These are phyloP conservation scores for Serilophus lunatus DNA, from an alignment of 2,113 vertebrate genomes.

Conservation along the genomic window DNA sequence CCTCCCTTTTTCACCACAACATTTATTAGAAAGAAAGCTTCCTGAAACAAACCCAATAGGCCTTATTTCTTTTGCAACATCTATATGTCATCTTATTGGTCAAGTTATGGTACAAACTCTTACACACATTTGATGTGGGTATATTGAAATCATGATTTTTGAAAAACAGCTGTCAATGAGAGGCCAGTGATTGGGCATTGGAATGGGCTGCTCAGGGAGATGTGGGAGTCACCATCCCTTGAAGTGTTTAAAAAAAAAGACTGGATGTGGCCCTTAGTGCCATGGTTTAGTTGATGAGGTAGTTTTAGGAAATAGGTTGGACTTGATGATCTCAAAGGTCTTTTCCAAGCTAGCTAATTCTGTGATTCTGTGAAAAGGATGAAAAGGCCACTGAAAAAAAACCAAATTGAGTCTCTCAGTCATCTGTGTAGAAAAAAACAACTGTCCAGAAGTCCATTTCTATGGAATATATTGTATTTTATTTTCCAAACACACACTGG, in stretches of 20 bases:
- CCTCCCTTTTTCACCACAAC: background rate
- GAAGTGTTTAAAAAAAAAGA: too few relatives aligned
- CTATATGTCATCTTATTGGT: background rate
- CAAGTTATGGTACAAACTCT: background rate
- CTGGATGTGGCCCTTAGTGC: too few relatives aligned
- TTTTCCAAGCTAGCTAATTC: too few relatives aligned
- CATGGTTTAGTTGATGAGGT: too few relatives aligned
- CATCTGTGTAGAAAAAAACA: background rate
- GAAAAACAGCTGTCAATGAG: background rate
- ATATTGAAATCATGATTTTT: background rate
- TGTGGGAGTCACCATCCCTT: too few relatives aligned
- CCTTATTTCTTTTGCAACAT: background rate
- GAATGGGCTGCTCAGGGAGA: too few relatives aligned
- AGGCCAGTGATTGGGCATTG: background rate
- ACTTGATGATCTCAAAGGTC: too few relatives aligned
- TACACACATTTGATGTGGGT: rapidly evolving
- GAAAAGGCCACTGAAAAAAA: background rate
- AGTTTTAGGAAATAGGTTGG: too few relatives aligned
- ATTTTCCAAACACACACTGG: background rate
- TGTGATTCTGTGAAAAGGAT: background rate
- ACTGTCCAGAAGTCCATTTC: background rate
- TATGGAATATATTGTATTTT: background rate
- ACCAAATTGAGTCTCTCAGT: rapidly evolving
- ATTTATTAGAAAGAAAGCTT: background rate
- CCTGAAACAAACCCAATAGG: too few relatives aligned